Evolutionary conservation across 2,113 vertebrate species (phyloP), one percentile per base, ranked within the genome.

Genomic region (Muntiacus muntjak): DNA sequence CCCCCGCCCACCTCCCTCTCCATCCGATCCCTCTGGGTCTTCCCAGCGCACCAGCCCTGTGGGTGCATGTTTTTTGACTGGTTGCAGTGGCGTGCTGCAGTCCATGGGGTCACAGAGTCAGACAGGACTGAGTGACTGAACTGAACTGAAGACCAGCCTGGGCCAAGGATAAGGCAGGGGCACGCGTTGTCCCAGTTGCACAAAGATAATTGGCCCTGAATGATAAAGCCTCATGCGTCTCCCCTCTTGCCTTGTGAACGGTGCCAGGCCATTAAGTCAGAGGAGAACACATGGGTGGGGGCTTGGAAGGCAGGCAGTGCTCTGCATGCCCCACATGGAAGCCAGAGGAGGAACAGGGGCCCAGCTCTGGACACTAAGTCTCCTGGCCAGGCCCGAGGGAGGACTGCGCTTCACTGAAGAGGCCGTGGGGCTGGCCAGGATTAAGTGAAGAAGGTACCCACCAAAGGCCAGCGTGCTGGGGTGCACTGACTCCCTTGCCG

Each of bases 71-170:
- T n/a, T 45, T 67, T 13, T 71, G 19, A 87, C 55, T 12, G 55
- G n/a, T 25, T 58, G 6, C 21, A 14, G 54, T 26, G 17, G 45
- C 4, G 26, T 23, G 67, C 67, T 74, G 10, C 19, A 74, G 19
- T 74, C 36, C 21, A 25, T 13, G 10, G 67, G n/a, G 67, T 25
- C 1, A 0, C n/a, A 40, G 11, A 25, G 36, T 55, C 13, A 71
- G 25, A 13, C 17, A 57, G 62, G 23, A 10, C 19, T 1, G 7
- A 2, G 0, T 9, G 13, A 33, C 43, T 8, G 1, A 36, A 36
- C 23, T 36, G 5, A 1, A 21, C 28, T 36, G 43, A 40, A 88
- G 91, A 40, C 19, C n/a, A 81, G 36, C 25, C 23, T 88, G 54
- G 57, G 67, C 33, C 3, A 50, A 71, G 55, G 33, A 25, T 25